Conservation (phyloP, 2,113 vertebrate species). For the Mormyrus lacerda region DNA sequence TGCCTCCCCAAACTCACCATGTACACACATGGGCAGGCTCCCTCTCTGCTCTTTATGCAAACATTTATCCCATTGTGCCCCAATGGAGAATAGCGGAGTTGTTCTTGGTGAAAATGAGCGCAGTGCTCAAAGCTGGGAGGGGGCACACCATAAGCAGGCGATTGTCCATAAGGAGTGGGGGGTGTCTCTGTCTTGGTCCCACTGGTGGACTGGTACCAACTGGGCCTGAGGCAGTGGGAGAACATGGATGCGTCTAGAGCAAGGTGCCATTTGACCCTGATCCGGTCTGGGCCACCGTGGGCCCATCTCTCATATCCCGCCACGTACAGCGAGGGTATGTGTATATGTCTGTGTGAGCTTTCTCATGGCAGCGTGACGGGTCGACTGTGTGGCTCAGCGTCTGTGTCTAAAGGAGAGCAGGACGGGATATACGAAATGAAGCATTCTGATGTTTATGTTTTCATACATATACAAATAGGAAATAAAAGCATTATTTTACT, state of each 20-base stretch:
- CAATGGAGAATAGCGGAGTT: constrained; percentile 47
- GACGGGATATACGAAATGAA: background rate
- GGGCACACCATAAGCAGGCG: constrained; percentile 44
- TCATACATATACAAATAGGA: background rate
- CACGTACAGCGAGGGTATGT: background rate
- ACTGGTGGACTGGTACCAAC: constrained; percentile 47
- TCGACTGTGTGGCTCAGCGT: background rate
- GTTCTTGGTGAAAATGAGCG: constrained; percentile 49
- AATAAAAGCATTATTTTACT: background rate
- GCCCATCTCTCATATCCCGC: background rate
- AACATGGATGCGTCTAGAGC: constrained; percentile 53
- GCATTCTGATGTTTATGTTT: background rate
- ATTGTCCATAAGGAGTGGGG: constrained; percentile 52
- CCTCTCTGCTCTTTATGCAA: constrained; percentile 15
- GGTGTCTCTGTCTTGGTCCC: constrained; percentile 52
- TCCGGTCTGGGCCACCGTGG: background rate
- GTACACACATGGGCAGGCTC: background rate
- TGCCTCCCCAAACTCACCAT: background rate
- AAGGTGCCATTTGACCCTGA: constrained; percentile 45
- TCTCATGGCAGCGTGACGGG: background rate
- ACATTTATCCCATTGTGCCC: constrained; percentile 50
- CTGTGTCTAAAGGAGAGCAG: background rate
- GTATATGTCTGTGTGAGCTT: background rate
- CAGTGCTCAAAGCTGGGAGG: constrained; percentile 39
- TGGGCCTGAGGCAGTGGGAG: constrained; percentile 27